Evolutionary conservation across 2,113 vertebrate genomes (phyloP).

Genomic region (Camelus dromedarius): DNA sequence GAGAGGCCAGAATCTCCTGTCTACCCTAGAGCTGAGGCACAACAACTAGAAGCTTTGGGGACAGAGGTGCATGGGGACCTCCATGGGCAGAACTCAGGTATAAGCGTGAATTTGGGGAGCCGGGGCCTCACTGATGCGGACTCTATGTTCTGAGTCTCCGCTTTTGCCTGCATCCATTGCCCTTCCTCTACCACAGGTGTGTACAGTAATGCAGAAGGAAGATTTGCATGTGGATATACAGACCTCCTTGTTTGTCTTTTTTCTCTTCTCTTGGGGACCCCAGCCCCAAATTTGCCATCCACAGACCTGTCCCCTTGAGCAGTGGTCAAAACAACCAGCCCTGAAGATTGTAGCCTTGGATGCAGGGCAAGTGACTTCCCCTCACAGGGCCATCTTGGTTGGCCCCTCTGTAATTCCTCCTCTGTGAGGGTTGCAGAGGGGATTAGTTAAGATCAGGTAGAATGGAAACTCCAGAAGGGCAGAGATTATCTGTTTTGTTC

Average conservation of each 20-base stretch:
- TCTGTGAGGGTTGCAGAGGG: conserved; percentile 10
- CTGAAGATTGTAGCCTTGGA: background rate
- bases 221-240: background rate
- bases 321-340: background rate
- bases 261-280: background rate
- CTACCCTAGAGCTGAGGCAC: background rate
- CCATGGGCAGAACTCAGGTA: background rate
- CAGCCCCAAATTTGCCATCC: background rate
- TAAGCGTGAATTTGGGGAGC: background rate
- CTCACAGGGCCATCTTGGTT: background rate
- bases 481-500: conserved; percentile 59
- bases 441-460: conserved; percentile 48
- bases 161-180: background rate
- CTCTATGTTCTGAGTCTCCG: background rate
- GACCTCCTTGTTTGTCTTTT: background rate
- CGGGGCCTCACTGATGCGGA: background rate
- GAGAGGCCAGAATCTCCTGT: background rate
- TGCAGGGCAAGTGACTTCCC: background rate
- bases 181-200: background rate
- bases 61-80: background rate
- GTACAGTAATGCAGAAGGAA: too few relatives aligned
- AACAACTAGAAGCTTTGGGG: background rate
- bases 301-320: background rate
- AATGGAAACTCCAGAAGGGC: conserved; percentile 58
- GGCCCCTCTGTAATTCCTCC: background rate